Evolutionary conservation across 2,888 invertebrate genomes (phyloP), one percentile per base, ranked within the genome.

Genomic region (Dendrolimus houi): DNA sequence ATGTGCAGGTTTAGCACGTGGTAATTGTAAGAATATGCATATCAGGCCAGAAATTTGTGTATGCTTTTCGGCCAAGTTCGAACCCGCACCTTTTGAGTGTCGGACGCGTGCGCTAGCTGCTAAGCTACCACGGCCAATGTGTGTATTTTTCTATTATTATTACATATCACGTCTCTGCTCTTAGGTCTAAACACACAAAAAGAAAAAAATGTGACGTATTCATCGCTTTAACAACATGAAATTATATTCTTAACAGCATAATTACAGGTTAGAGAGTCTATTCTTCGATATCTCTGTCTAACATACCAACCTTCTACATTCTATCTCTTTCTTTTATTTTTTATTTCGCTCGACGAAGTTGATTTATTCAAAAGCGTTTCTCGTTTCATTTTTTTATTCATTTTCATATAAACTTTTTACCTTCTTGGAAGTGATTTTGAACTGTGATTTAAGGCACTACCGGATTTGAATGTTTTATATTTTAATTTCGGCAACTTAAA

Each of bases 231-330:
- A 75, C 76, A 79, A 79, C 78, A 69, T 76, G 67, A 81, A 81
- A 84, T 84, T 84, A 85, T 81, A 77, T 74, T 77, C 72, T 75
- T 76, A 84, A 85, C 85, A 79, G 77, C 79, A 83, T 87, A 85
- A 87, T 85, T 83, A 80, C 73, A 78, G 67, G 73, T 77, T 68
- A 60, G 59, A 71, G 68, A 68, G 69, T 74, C 76, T 75, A 77
- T 70, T 72, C 71, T 73, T 62, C 54, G 53, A 59, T 60, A 40
- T 76, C 80, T 66, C 74, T 57, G 60, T 83, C 70, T 54, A 62
- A 67, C 72, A 52, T 55, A 29, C 3, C 3, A 1, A 55, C 12
- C 57, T 29, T 41, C n/a, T 9, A 56, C 71, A 63, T 56, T 59
- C 58, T 56, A 56, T 75, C 76, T 64, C 71, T 60, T 58, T 81